Evolutionary conservation across 2,113 vertebrate genomes (phyloP).

Genomic region (Ornithorhynchus anatinus): DNA sequence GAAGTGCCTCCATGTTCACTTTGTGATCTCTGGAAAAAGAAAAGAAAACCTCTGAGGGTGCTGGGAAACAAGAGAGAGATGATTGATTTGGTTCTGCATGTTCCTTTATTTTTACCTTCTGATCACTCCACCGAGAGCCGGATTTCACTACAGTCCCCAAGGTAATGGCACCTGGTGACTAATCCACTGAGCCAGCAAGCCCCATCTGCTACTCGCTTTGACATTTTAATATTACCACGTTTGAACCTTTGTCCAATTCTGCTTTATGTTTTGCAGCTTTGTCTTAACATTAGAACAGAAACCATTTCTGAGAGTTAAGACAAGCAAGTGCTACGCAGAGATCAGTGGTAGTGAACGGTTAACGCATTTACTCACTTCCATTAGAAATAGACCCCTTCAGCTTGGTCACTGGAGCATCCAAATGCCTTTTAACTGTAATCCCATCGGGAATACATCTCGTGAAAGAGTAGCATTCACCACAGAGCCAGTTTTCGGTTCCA

Average conservation of each 20-base stretch:
- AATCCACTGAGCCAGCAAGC: slow-evolving; percentile 46
- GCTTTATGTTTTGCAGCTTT: slow-evolving; percentile 45
- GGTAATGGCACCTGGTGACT: slow-evolving; percentile 50
- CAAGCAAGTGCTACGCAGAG: slow-evolving; percentile 42
- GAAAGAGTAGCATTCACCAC: background rate
- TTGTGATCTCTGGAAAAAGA: slow-evolving; percentile 26
- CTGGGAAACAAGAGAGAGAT: background rate
- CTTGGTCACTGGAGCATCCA: slow-evolving; percentile 1
- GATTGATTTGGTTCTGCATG: slow-evolving; percentile 25
- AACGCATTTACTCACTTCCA: background rate
- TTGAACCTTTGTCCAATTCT: slow-evolving; percentile 58
- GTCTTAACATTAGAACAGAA: slow-evolving; percentile 45
- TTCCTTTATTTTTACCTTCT: slow-evolving; percentile 42
- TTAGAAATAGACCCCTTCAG: slow-evolving; percentile 3
- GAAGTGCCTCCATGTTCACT: slow-evolving; percentile 2
- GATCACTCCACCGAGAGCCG: slow-evolving; percentile 42
- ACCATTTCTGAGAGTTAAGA: slow-evolving; percentile 50
- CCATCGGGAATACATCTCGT: background rate
- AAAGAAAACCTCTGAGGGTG: background rate
- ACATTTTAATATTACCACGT: slow-evolving; percentile 61
- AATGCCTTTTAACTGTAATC: slow-evolving; percentile 13
- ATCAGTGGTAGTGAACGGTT: slow-evolving; percentile 12
- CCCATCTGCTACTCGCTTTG: slow-evolving; percentile 54
- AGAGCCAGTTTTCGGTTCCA: background rate
- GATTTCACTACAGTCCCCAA: slow-evolving; percentile 40